These are phyloP conservation scores for Patella pellucida DNA, from an alignment of 2,888 invertebrate genomes.

Conservation along the genomic window DNA sequence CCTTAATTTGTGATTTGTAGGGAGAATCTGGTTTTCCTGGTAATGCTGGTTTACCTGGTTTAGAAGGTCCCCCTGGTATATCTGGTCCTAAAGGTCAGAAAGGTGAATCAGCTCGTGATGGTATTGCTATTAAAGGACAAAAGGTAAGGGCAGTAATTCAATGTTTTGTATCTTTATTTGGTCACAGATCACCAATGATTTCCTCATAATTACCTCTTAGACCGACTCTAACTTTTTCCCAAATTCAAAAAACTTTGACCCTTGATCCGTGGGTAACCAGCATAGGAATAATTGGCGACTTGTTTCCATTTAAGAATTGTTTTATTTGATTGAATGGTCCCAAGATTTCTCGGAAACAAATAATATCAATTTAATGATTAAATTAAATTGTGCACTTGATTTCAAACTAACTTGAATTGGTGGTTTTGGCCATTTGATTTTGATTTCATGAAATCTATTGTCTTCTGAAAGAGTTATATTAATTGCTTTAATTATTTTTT, in stretches of 20 bases:
- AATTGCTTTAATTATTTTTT: constrained; percentile 24
- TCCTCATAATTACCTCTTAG: too few species aligned
- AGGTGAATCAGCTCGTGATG: constrained; percentile 75
- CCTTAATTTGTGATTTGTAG: constrained; percentile 29
- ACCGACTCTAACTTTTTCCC: too few species aligned
- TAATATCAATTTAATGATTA: background rate
- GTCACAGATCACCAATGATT: too few species aligned
- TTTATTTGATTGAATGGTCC: too few species aligned
- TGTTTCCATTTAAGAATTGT: too few species aligned
- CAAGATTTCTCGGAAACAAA: too few species aligned
- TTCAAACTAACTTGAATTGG: background rate
- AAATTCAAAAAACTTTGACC: too few species aligned
- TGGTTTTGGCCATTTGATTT: background rate
- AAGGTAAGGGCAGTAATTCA: constrained; percentile 47
- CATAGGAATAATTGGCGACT: too few species aligned
- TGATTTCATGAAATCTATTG: background rate
- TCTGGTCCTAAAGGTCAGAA: constrained; percentile 62
- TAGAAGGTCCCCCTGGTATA: constrained; percentile 55
- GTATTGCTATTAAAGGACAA: constrained; percentile 69
- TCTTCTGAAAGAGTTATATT: background rate
- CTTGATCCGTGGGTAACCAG: too few species aligned
- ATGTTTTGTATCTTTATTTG: background rate
- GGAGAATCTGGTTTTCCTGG: constrained; percentile 66
- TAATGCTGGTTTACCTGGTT: constrained; percentile 58
- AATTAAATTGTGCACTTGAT: background rate